A percentile compares a stretch with the other conserved stretches of the same genome.
Conservation (phyloP, 2,113 vertebrate genomes). For the Scomber japonicus region DNA sequence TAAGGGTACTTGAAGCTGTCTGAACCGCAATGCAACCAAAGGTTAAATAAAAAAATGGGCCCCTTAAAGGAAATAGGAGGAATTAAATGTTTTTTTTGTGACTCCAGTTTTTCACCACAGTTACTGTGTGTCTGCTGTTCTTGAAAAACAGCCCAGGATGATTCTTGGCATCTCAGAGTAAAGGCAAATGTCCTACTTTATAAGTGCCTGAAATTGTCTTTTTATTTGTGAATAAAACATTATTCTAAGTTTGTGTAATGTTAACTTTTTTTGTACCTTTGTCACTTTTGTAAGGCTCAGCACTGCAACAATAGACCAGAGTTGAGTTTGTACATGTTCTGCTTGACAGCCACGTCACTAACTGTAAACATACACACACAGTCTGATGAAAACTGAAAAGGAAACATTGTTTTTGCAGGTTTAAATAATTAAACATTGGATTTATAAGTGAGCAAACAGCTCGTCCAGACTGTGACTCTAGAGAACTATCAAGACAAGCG, state of each 20-base stretch:
- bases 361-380: background rate
- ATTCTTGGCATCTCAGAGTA: conserved; percentile 20
- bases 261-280: background rate
- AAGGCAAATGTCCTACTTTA: conserved; percentile 11
- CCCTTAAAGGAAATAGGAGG: background rate
- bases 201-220: conserved; percentile 52
- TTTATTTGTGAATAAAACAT: conserved; percentile 61
- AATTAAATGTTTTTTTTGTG: background rate
- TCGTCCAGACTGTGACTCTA: too few relatives aligned
- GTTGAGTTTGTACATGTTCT: too few relatives aligned
- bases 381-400: background rate
- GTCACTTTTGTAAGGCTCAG: background rate
- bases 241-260: conserved; percentile 10
- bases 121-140: background rate
- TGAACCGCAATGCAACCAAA: conserved; percentile 3
- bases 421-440: background rate
- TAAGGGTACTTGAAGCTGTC: background rate
- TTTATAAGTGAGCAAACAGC: background rate
- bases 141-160: background rate
- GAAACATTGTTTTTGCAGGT: background rate
- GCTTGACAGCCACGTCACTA: too few relatives aligned
- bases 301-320: background rate
- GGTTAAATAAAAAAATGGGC: conserved; percentile 11
- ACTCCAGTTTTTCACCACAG: conserved; percentile 17
- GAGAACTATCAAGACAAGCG: background rate